Evolutionary conservation across 2,888 invertebrate genomes (phyloP).

Genomic region (Hirtodrosophila confusa): DNA sequence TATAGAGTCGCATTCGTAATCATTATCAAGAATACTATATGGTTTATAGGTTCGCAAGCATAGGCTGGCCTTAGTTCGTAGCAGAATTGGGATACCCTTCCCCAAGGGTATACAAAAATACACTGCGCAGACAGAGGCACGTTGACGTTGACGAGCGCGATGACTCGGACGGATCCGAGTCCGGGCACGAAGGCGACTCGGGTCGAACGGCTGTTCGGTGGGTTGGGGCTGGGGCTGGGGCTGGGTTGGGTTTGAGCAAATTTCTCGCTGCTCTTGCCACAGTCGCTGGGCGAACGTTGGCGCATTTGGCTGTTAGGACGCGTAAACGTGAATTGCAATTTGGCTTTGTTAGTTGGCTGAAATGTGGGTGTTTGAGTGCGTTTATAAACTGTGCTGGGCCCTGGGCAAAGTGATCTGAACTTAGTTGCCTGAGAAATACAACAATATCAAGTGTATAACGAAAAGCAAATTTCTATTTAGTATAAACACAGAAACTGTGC

Average conservation of each 20-base stretch:
- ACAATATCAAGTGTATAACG: conserved; percentile 7
- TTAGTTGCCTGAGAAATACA: conserved; percentile 25
- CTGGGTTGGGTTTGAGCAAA: conserved; percentile 30
- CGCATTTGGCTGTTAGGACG: conserved; percentile 52
- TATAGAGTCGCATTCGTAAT: too few relatives aligned
- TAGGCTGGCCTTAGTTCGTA: too few relatives aligned
- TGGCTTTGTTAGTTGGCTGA: conserved; percentile 15
- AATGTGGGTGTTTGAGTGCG: conserved; percentile 34
- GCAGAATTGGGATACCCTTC: neutral
- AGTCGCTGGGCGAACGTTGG: conserved; percentile 64
- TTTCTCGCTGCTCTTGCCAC: conserved; percentile 61
- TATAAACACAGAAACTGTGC: neutral
- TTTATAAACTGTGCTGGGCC: conserved; percentile 31
- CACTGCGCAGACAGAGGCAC: conserved; percentile 18
- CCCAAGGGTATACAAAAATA: conserved; percentile 23
- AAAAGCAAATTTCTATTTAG: neutral
- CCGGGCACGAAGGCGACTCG: conserved; percentile 27
- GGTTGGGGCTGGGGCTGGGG: conserved; percentile 4
- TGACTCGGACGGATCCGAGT: conserved; percentile 7
- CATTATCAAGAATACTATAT: too few relatives aligned
- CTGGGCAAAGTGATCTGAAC: conserved; percentile 37
- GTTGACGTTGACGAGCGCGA: conserved; percentile 20
- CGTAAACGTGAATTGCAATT: conserved; percentile 5
- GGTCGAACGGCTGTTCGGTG: conserved; percentile 29
- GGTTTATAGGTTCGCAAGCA: too few relatives aligned